Evolutionary conservation across 1,140 invertebrate genomes (phyloP).

Genomic region (Scaptodrosophila lebanonensis): DNA sequence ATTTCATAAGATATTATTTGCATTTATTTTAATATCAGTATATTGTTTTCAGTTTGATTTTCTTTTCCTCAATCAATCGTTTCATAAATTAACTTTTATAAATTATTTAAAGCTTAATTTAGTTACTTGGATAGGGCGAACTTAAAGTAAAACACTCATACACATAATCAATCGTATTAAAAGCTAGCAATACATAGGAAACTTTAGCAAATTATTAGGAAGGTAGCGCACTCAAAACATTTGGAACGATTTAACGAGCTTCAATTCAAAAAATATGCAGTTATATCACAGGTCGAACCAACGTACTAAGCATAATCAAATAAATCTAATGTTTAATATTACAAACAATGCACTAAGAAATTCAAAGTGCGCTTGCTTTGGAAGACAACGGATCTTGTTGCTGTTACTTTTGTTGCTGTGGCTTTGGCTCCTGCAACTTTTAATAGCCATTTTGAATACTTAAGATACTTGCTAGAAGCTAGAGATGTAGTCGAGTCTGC

Average conservation of each 20-base stretch:
- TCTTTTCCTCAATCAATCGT: conserved; percentile 16
- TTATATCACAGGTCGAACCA: conserved; percentile 63
- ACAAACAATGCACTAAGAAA: conserved; percentile 31
- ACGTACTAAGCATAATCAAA: conserved; percentile 32
- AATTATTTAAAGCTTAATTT: conserved; percentile 69
- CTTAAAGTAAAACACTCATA: conserved; percentile 9
- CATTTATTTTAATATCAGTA: conserved; percentile 18
- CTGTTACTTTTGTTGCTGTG: conserved; percentile 19
- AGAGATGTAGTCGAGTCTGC: conserved; percentile 12
- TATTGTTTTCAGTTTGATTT: conserved; percentile 42
- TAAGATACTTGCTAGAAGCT: conserved; percentile 50
- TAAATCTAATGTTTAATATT: conserved; percentile 46
- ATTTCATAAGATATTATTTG: background rate
- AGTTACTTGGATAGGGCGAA: conserved; percentile 20
- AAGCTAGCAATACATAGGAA: no score
- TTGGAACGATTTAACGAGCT: conserved; percentile 41
- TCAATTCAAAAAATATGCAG: no score
- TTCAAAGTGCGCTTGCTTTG: conserved; percentile 47
- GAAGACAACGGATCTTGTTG: conserved; percentile 69
- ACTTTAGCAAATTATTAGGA: conserved; percentile 46
- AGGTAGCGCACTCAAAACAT: conserved; percentile 28
- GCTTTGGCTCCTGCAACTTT: conserved; percentile 32
- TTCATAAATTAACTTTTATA: conserved; percentile 62
- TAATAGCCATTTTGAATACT: conserved; percentile 59
- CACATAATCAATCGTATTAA: no score